A percentile compares a stretch with the other conserved stretches of the same genome.
Conservation (phyloP, 2,888 invertebrate species). For the Trichopria drosophilae region DNA sequence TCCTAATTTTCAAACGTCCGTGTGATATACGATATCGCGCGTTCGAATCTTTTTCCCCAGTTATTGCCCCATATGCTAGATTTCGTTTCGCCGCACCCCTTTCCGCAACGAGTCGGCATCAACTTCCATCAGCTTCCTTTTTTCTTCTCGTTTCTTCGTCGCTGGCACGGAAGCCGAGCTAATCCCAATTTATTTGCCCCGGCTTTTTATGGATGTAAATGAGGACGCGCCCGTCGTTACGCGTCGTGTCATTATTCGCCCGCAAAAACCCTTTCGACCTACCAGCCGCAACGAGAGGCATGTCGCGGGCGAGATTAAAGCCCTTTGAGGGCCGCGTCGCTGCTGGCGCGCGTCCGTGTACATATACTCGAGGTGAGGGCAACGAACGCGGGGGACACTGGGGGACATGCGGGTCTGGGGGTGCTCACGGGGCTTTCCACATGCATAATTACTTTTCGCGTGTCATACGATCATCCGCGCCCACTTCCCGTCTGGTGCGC, state of each 20-base stretch:
- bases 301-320: conserved; percentile 36
- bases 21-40: too few species aligned
- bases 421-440: conserved; percentile 21
- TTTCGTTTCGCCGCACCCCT: not conserved
- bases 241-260: conserved; percentile 35
- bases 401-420: conserved; percentile 19
- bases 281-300: conserved; percentile 10
- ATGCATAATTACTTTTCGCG: conserved; percentile 33
- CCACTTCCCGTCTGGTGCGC: conserved; percentile 22
- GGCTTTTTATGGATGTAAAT: conserved; percentile 36
- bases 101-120: conserved; percentile 8
- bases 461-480: conserved; percentile 26
- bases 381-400: conserved; percentile 3
- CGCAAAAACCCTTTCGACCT: conserved; percentile 30
- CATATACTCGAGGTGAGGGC: not conserved
- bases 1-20: too few species aligned
- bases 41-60: too few species aligned
- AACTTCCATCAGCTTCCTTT: conserved; percentile 1
- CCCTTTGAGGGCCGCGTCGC: conserved; percentile 26
- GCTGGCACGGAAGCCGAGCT: conserved; percentile 15
- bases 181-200: conserved; percentile 40
- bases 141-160: conserved; percentile 5
- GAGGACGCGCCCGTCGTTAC: conserved; percentile 24
- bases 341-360: not conserved
- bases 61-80: too few species aligned